These are phyloP conservation scores for Drosophila yooni DNA, from an alignment of 2,888 invertebrate genomes.

Conservation along the genomic window DNA sequence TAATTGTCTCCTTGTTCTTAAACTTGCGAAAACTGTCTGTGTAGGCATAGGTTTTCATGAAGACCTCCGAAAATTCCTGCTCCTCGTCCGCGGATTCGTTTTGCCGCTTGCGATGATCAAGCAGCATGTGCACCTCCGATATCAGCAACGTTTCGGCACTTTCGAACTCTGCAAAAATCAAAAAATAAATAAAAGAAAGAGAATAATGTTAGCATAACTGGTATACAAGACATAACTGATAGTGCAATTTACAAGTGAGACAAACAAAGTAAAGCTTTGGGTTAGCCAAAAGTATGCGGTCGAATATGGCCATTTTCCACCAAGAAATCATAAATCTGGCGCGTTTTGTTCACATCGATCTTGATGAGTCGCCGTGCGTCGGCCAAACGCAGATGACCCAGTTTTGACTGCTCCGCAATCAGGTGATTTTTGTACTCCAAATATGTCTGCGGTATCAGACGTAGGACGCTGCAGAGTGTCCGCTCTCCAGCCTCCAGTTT, in stretches of 20 bases:
- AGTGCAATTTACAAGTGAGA: constrained; percentile 68
- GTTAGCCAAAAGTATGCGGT: constrained; percentile 39
- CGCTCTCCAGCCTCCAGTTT: constrained; percentile 90
- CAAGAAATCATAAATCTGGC: constrained; percentile 93
- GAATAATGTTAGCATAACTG: neutral
- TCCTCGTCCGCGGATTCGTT: constrained; percentile 99
- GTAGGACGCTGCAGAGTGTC: constrained; percentile 90
- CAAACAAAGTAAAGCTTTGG: constrained; percentile 8
- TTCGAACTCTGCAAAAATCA: constrained; percentile 93
- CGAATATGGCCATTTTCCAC: constrained; percentile 89
- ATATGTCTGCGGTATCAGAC: constrained; percentile 92
- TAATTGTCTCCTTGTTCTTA: constrained; percentile 99
- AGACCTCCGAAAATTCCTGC: constrained; percentile 99
- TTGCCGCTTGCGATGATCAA: constrained; percentile 98
- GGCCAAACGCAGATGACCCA: constrained; percentile 90
- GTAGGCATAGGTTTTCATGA: constrained; percentile 98
- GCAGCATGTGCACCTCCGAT: constrained; percentile 97
- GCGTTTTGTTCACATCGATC: constrained; percentile 97
- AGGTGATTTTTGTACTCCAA: constrained; percentile 91
- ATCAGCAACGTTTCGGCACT: constrained; percentile 98
- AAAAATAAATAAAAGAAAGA: neutral
- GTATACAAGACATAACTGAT: constrained; percentile 10
- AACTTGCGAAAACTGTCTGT: constrained; percentile 98
- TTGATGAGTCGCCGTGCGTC: constrained; percentile 94
- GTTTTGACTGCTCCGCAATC: constrained; percentile 91